phyloP scores from a whole-genome alignment of 1,140 invertebrate species.

The Pantala flavescens region DNA sequence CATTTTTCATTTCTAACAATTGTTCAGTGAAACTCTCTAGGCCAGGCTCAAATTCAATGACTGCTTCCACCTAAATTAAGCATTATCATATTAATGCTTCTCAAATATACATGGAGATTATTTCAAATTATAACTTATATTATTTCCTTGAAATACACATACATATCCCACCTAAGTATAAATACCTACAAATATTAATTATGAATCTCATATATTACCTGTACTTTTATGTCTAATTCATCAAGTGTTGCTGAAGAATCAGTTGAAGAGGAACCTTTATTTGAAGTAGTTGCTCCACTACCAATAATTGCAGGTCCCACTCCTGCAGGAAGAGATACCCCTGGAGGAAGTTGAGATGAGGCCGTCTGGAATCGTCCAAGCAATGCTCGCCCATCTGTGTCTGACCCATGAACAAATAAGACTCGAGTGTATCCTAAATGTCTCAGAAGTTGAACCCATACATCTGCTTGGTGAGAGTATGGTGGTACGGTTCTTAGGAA shows the following conservation, averaged over 20 bases:
- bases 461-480: constrained; percentile 93
- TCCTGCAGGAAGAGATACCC: constrained; percentile 36
- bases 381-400: constrained; percentile 87
- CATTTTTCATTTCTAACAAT: constrained; percentile 66
- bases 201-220: too few species aligned
- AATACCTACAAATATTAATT: too few species aligned
- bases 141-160: too few species aligned
- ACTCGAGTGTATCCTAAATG: constrained; percentile 80
- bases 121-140: too few species aligned
- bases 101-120: too few species aligned
- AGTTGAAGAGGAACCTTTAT: neutral
- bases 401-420: constrained; percentile 91
- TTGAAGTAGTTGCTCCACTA: neutral
- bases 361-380: constrained; percentile 76
- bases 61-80: constrained; percentile 60
- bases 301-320: constrained; percentile 42
- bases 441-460: constrained; percentile 90
- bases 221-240: neutral
- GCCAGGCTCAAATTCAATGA: constrained; percentile 82
- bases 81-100: too few species aligned
- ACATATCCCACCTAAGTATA: too few species aligned
- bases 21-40: constrained; percentile 68
- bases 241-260: neutral
- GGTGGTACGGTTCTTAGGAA: constrained; percentile 94
- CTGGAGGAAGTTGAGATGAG: constrained; percentile 29